Evolutionary conservation across 2,797 vertebrate species (phyloP).

Genomic region (Micrastur ruficollis): DNA sequence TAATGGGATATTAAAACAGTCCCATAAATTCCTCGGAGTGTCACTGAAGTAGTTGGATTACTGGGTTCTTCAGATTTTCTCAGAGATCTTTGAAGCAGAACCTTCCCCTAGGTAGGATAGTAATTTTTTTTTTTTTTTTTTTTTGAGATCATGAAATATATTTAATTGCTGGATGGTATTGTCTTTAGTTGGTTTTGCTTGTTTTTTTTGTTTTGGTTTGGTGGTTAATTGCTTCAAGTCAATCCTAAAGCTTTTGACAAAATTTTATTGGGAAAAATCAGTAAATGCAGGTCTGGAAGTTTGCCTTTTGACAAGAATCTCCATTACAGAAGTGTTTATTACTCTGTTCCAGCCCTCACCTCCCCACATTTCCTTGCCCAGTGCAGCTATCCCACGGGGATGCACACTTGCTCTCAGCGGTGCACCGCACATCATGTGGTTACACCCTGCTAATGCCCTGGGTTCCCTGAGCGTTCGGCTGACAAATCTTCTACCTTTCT

Average conservation of each 20-base stretch:
- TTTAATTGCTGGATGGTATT: not conserved
- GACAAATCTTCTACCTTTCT: rapidly evolving
- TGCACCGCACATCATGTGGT: rapidly evolving
- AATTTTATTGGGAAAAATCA: not conserved
- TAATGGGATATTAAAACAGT: not conserved
- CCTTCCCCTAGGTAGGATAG: not conserved
- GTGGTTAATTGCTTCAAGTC: not conserved
- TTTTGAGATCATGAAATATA: not conserved
- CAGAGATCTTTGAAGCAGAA: not conserved
- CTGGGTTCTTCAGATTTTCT: not conserved
- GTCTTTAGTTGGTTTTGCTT: not conserved
- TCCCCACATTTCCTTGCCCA: rapidly evolving
- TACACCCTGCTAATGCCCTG: not conserved
- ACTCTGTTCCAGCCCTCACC: rapidly evolving
- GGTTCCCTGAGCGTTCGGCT: not conserved
- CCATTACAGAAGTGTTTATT: rapidly evolving
- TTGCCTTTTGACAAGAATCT: rapidly evolving
- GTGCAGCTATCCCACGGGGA: rapidly evolving
- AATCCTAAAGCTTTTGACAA: not conserved
- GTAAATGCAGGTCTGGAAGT: not conserved
- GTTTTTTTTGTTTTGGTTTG: not conserved
- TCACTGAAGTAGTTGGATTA: not conserved
- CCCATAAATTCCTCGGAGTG: not conserved
- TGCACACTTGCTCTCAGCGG: rapidly evolving
- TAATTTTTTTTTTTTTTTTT: not conserved